phyloP scores from a whole-genome alignment of 2,888 invertebrate genomes.

The Panorpa germanica region DNA sequence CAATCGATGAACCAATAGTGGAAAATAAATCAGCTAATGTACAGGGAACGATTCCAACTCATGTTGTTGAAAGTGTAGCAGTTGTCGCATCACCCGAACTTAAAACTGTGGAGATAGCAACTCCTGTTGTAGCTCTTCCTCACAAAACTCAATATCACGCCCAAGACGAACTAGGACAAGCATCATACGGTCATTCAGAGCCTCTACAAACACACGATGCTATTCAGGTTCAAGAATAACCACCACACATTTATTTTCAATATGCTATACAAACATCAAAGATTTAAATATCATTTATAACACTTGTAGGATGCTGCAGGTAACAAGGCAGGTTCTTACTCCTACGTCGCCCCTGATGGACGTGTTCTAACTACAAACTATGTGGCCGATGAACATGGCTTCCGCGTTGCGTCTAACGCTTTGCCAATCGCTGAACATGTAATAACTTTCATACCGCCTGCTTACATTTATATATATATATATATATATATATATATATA shows the following conservation, averaged over 20 bases:
- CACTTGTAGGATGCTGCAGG: conserved; percentile 22
- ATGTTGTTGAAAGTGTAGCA: conserved; percentile 9
- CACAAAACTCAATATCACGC: conserved; percentile 23
- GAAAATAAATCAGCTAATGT: not conserved
- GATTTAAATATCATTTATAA: too few species aligned
- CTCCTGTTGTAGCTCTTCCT: conserved; percentile 14
- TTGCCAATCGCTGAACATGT: conserved; percentile 16
- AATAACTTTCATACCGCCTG: conserved; percentile 11
- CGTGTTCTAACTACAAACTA: conserved; percentile 24
- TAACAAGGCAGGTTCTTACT: conserved; percentile 24
- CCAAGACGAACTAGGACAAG: conserved; percentile 24
- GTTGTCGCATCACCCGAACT: conserved; percentile 11
- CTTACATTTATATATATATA: too few species aligned
- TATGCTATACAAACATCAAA: too few species aligned
- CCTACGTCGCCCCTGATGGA: conserved; percentile 26
- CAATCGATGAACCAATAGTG: too few species aligned
- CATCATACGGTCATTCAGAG: conserved; percentile 22
- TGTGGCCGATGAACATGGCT: conserved; percentile 24
- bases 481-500: conserved; percentile 1
- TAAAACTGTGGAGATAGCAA: conserved; percentile 9
- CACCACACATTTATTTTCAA: conserved; percentile 10
- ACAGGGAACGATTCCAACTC: not conserved
- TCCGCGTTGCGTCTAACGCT: conserved; percentile 25
- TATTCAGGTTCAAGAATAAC: conserved; percentile 15
- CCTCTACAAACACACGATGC: conserved; percentile 22